A percentile compares a stretch with the other conserved stretches of the same genome.
Evolutionary conservation across 2,797 vertebrate species (phyloP).

Genomic region (Gymnoscopelus braueri): DNA sequence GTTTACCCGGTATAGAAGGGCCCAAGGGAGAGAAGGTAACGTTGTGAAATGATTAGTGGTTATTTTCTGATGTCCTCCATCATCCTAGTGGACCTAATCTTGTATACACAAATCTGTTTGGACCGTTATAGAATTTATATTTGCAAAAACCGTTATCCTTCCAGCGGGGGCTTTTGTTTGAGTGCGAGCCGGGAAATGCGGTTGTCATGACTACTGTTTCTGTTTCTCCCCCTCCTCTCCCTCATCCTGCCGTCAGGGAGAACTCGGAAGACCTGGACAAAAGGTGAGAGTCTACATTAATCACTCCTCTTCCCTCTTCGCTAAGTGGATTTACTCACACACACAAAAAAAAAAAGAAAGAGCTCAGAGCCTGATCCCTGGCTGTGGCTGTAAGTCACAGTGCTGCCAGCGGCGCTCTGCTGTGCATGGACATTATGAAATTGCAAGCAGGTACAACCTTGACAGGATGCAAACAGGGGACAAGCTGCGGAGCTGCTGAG

Average conservation of each 20-base stretch:
- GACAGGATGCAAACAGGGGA: conserved; percentile 53
- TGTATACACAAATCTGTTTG: conserved; percentile 21
- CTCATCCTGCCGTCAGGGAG: conserved; percentile 87
- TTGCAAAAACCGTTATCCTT: conserved; percentile 33
- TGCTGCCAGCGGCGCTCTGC: conserved; percentile 25
- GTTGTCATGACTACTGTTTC: conserved; percentile 52
- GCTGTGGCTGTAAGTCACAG: conserved; percentile 50
- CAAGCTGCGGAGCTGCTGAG: conserved; percentile 42
- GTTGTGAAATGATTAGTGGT: conserved; percentile 20
- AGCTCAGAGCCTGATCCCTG: conserved; percentile 37
- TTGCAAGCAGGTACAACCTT: conserved; percentile 68
- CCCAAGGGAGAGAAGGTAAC: conserved; percentile 96
- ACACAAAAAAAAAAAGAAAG: conserved; percentile 49
- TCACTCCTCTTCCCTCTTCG: conserved; percentile 58
- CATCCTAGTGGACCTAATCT: not conserved
- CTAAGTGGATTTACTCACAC: conserved; percentile 77
- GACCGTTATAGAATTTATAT: conserved; percentile 15
- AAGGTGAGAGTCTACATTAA: conserved; percentile 88
- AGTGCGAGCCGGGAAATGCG: conserved; percentile 36
- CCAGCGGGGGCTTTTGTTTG: conserved; percentile 24
- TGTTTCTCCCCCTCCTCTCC: conserved; percentile 57
- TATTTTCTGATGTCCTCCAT: not conserved
- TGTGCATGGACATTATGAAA: conserved; percentile 54
- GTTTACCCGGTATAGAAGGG: conserved; percentile 90
- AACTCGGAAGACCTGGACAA: conserved; percentile 97